Conservation (phyloP, 2,797 vertebrate genomes). For the Leuciscus waleckii region DNA sequence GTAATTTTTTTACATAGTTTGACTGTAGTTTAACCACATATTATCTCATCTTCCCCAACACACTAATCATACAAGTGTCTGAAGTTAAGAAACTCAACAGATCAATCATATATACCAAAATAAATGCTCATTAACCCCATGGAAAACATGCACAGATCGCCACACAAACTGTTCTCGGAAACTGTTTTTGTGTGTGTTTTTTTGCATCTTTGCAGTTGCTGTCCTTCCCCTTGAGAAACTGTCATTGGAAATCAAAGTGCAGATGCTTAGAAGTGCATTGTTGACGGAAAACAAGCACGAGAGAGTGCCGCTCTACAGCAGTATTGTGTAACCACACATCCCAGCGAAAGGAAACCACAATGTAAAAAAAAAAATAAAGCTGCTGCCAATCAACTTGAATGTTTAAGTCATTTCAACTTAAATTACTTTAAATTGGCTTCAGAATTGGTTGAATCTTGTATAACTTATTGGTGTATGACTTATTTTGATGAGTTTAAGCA, state of each 20-base stretch:
- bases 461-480: no score
- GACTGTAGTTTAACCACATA: neutral
- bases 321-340: slow-evolving; percentile 28
- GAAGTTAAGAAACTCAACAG: neutral
- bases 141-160: neutral
- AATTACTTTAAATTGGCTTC: no score
- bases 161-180: neutral
- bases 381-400: no score
- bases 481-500: no score
- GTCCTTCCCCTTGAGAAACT: slow-evolving; percentile 48
- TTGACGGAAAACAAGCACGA: neutral
- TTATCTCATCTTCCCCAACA: neutral
- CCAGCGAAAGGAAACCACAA: slow-evolving; percentile 23
- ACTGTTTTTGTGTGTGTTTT: neutral
- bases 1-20: no score
- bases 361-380: no score
- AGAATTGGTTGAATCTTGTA: no score
- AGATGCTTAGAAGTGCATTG: slow-evolving; percentile 30
- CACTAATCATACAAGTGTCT: no score
- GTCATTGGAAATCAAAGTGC: slow-evolving; percentile 48
- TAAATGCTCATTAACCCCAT: neutral
- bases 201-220: slow-evolving; percentile 44
- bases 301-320: neutral
- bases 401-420: no score
- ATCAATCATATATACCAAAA: neutral